Conservation (phyloP, 2,113 vertebrate species). For the Silurus asotus region DNA sequence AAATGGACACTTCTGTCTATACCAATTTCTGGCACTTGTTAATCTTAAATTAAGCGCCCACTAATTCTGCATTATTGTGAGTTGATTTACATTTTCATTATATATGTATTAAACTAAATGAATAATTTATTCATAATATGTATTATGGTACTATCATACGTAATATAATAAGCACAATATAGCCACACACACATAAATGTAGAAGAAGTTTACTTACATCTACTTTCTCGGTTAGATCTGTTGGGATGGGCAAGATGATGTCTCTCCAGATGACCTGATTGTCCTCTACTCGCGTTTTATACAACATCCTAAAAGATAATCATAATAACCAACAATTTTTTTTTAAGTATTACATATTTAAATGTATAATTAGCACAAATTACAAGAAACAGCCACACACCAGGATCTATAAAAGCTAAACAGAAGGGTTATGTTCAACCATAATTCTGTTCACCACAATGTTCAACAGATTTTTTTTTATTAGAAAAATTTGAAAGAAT, state of each 20-base stretch:
- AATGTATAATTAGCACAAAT: background rate
- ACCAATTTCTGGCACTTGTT: too few species aligned
- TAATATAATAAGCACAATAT: too few species aligned
- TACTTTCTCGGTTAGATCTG: conserved; percentile 36
- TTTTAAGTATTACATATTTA: background rate
- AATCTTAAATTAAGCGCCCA: too few species aligned
- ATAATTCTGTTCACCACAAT: background rate
- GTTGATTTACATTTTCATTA: too few species aligned
- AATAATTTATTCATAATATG: too few species aligned
- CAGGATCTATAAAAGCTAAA: background rate
- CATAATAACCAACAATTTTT: background rate
- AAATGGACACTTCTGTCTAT: too few species aligned
- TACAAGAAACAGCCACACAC: background rate
- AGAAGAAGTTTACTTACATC: conserved; percentile 57
- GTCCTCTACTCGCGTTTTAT: conserved; percentile 52
- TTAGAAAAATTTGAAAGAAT: too few species aligned
- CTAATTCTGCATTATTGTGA: too few species aligned
- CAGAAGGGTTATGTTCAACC: background rate
- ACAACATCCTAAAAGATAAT: conserved; percentile 31
- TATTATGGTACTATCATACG: too few species aligned
- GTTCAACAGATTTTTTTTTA: background rate
- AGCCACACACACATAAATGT: background rate
- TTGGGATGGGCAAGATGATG: conserved; percentile 34
- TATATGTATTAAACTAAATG: too few species aligned
- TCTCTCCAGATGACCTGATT: conserved; percentile 56